Evolutionary conservation across 2,113 vertebrate species (phyloP).

Genomic region (Cololabis saira): DNA sequence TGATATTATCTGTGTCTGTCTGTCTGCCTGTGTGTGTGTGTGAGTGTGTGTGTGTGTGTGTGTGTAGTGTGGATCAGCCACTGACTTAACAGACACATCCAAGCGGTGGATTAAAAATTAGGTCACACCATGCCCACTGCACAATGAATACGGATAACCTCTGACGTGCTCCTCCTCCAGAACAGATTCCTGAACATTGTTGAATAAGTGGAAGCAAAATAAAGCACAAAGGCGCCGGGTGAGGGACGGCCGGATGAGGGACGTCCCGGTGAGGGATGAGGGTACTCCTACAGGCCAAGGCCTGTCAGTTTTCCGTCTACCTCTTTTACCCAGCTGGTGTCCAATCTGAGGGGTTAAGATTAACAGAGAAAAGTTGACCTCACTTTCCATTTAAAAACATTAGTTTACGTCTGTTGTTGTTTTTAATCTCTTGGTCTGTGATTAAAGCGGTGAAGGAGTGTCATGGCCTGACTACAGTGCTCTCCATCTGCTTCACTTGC

Average conservation of each 20-base stretch:
- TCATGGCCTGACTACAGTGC: conserved; percentile 20
- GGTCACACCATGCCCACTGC: conserved; percentile 57
- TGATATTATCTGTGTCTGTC: conserved; percentile 36
- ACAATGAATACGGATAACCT: conserved; percentile 65
- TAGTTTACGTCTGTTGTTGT: neutral
- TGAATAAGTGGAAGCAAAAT: conserved; percentile 51
- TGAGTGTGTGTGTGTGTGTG: too few species aligned
- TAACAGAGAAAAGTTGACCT: neutral
- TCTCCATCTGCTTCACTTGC: conserved; percentile 50
- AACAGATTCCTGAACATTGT: conserved; percentile 65
- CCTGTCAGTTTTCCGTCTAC: conserved; percentile 29
- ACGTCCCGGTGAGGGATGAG: neutral
- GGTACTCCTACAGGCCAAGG: conserved; percentile 23
- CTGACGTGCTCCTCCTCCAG: conserved; percentile 22
- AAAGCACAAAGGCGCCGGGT: neutral
- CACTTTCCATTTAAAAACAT: neutral
- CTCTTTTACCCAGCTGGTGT: neutral
- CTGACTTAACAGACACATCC: conserved; percentile 59
- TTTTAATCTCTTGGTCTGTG: neutral
- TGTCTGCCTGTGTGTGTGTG: neutral
- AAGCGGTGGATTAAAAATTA: conserved; percentile 68
- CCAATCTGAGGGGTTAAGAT: neutral
- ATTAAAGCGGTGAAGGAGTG: conserved; percentile 11
- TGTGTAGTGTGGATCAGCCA: conserved; percentile 17
- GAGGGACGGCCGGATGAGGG: neutral